A percentile compares a stretch with the other conserved stretches of the same genome.
Conservation (phyloP, 2,797 vertebrate species). For the Rhincodon typus region DNA sequence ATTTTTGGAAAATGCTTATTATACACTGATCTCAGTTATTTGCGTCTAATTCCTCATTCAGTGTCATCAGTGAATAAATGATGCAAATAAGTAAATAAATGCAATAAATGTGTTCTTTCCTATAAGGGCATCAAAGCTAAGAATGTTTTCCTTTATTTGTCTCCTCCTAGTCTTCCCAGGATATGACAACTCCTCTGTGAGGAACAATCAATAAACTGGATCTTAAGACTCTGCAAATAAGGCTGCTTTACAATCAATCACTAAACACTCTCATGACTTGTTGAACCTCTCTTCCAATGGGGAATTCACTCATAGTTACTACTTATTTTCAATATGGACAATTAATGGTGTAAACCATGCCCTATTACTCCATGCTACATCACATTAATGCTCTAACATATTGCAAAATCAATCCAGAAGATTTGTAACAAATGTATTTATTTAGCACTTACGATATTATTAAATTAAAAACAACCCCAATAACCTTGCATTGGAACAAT, state of each 20-base stretch:
- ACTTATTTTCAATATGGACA: background rate
- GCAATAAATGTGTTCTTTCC: background rate
- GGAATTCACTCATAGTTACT: background rate
- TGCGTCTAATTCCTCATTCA: background rate
- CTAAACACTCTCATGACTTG: background rate
- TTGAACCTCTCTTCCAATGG: background rate
- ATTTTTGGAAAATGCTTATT: background rate
- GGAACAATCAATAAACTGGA: background rate
- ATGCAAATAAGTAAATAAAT: too few relatives aligned
- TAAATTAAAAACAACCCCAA: background rate
- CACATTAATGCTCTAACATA: background rate
- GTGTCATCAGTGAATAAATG: background rate
- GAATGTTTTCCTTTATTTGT: background rate
- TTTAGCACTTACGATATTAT: background rate
- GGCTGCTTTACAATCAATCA: slow-evolving; percentile 3
- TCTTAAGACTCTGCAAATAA: background rate
- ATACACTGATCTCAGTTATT: background rate
- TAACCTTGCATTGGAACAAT: background rate
- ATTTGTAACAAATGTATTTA: background rate
- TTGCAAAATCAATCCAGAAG: background rate
- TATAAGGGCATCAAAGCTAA: background rate
- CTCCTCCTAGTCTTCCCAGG: background rate
- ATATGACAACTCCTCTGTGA: background rate
- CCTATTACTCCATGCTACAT: background rate
- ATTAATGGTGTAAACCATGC: background rate